Base-by-base conservation (phyloP, 92 coral and sea anemone genomes). In the Parazoanthus swiftii region DNA sequence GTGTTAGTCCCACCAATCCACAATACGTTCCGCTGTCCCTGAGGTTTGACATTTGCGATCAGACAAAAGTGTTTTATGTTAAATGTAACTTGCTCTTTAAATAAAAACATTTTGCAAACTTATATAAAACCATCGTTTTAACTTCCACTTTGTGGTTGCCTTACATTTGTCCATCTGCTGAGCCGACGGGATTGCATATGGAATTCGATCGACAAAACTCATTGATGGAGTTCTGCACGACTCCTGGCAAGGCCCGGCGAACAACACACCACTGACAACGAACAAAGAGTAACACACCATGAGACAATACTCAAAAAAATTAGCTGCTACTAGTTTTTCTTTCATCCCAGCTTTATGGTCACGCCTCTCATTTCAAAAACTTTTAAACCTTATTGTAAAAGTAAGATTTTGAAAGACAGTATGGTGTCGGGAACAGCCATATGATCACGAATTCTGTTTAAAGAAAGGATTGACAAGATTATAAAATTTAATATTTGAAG, bases 181-280 rank as follows among this genome's bases (percentile, higher is more conserved):
- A 16, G 43, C 78, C 86, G 26, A 83, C 25, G 14, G 77, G 86
- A 43, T 83, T 70, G 10, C 86, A 83, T 46, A 43, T 21, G 10
- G 86, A 44, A 20, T 83, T 70, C 21, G 86, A 68, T 44, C 36
- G 76, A 42, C 86, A 83, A 18, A 83, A 83, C 26, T 21, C 25
- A 23, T 83, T 70, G 36, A 83, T 83, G 46, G 29, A 21, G 5
- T 51, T 44, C 6, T 29, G 86, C 25, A 54, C 67, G 13, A 25
- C 11, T 18, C 63, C 78, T 68, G 77, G 77, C 6, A 83, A 42
- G 4, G 36, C 51, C 51, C 44, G 14, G 0, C 86, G 65, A 83
- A 46, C 18, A 66, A 37, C 39, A 35, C 86, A 83, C 86, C 86
- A 83, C 86, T 83, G 23, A 50, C 48, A 29, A 42, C 16, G 51